phyloP scores from a whole-genome alignment of 2,113 vertebrate species.

The Ellobius talpinus region DNA sequence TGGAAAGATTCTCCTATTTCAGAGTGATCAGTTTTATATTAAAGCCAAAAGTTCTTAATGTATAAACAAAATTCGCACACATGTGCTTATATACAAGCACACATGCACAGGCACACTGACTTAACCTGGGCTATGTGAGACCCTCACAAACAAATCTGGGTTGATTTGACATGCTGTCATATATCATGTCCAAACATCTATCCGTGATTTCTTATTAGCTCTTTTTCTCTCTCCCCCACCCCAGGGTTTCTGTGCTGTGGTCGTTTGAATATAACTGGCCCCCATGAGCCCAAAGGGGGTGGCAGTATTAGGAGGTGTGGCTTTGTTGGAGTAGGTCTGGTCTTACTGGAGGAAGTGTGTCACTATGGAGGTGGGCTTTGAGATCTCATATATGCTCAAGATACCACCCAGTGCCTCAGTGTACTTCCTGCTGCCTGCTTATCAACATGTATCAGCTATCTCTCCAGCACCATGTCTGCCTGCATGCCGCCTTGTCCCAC shows the following conservation, averaged over 20 bases:
- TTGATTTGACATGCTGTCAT: background rate
- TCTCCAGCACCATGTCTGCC: background rate
- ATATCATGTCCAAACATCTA: background rate
- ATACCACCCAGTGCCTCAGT: background rate
- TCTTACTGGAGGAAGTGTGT: background rate
- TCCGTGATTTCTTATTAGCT: background rate
- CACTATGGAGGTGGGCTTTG: background rate
- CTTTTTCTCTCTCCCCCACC: background rate
- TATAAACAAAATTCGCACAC: background rate
- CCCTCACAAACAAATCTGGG: background rate
- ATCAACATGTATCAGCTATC: background rate
- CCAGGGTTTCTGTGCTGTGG: background rate
- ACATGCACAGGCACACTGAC: background rate
- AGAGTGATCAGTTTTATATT: background rate
- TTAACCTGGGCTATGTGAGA: background rate
- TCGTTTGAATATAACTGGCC: background rate
- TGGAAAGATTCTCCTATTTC: background rate
- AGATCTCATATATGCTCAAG: background rate
- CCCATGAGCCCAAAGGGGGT: background rate
- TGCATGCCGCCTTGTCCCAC: background rate
- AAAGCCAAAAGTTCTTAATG: slow-evolving; percentile 15
- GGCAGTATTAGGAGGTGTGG: background rate
- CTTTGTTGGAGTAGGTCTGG: background rate
- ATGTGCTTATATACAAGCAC: no score
- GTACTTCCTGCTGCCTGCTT: no score